Base-by-base conservation (phyloP, 2,888 invertebrate genomes). In the Mystacides longicornis region DNA sequence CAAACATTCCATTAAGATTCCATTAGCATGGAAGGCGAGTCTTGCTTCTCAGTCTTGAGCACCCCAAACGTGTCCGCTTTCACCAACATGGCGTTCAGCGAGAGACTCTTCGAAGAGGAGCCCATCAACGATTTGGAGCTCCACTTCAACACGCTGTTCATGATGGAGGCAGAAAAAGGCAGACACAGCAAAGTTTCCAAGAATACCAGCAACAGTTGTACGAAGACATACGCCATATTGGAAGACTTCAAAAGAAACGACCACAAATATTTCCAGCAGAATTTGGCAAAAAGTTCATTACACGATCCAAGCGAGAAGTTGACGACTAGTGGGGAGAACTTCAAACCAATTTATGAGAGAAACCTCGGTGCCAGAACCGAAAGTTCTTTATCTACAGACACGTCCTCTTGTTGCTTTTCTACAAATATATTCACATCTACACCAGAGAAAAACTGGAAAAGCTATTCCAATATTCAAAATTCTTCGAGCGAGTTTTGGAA, bases 71-170 rank as follows among this genome's bases (percentile, higher is more conserved):
- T 53, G 20, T 20, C 54, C 7, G 49, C 59, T 2, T 51, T 31
- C 20, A 7, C 27, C 3, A 33, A 23, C 31, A 31, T 43, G 9
- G 31, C 49, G 9, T 52, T 49, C 23, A 23, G 48, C 4, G 55
- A 59, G 1, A 57, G 55, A 20, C 5, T 49, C 21, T 23, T 54
- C 16, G 56, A 56, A 31, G 58, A 55, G 9, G 60, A 60, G 20
- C 55, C 61, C 7, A 59, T 61, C 23, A 59, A 72, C 60, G 77
- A 77, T 59, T 65, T 78, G 57, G 77, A 78, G 58, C 73, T 75
- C 3, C 77, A 76, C 59, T 78, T 76, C 60, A 78, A 77, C 73
- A 69, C 75, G 23, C 75, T 77, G 60, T 78, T 78, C 48, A 77
- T 76, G 67, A 61, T 77, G 55, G 77, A 77, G 67, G 59, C 77